These are phyloP conservation scores for Planiliza haematocheilus DNA, from an alignment of 2,113 vertebrate species.

Conservation along the genomic window DNA sequence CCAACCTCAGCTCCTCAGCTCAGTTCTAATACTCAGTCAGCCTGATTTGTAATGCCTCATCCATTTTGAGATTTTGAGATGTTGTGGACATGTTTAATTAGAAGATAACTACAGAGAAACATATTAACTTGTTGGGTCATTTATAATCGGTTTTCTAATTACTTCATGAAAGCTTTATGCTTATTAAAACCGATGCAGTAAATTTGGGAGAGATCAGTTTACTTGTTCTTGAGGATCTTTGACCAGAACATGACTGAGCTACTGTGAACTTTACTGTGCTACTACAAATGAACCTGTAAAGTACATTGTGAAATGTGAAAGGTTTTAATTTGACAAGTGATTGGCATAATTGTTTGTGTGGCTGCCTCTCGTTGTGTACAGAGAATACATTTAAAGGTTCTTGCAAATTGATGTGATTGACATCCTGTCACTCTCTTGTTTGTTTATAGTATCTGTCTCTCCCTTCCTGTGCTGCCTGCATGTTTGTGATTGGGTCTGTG, in stretches of 20 bases:
- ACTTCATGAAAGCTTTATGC: constrained; percentile 19
- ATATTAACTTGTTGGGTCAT: background rate
- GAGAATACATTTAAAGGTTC: constrained; percentile 58
- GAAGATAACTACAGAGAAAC: background rate
- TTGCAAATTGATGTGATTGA: constrained; percentile 65
- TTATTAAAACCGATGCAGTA: constrained; percentile 34
- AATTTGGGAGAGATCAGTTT: background rate
- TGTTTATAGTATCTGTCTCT: constrained; percentile 68
- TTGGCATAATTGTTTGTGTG: constrained; percentile 36
- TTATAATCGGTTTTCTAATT: constrained; percentile 36
- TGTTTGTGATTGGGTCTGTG: constrained; percentile 78
- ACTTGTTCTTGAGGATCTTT: constrained; percentile 21
- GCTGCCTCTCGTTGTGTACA: constrained; percentile 35
- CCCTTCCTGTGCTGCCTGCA: constrained; percentile 53
- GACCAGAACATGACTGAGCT: no score
- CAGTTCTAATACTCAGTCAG: constrained; percentile 85
- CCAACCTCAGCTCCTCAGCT: constrained; percentile 86
- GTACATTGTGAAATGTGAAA: background rate
- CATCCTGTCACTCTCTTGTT: constrained; percentile 73
- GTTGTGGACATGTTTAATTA: constrained; percentile 37
- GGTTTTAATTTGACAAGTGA: constrained; percentile 5
- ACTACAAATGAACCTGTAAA: background rate
- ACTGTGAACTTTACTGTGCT: background rate
- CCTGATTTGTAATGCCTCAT: constrained; percentile 77
- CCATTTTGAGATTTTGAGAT: constrained; percentile 28